phyloP scores from a whole-genome alignment of 1,140 invertebrate species.

The Hyles euphorbiae region DNA sequence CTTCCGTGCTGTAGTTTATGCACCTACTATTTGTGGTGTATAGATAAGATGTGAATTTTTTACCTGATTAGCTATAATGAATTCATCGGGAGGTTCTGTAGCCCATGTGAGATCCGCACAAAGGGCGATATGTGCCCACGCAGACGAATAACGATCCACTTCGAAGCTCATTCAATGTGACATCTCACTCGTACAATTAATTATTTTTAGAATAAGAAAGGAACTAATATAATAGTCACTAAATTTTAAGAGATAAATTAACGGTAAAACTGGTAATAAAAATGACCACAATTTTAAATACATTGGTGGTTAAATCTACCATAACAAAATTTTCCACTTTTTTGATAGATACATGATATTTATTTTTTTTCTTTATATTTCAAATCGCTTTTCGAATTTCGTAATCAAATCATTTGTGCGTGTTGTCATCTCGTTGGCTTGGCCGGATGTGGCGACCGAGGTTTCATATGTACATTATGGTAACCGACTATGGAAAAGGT shows the following conservation, averaged over 20 bases:
- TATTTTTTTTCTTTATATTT: slow-evolving; percentile 63
- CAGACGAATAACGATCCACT: slow-evolving; percentile 64
- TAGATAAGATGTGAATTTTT: background rate
- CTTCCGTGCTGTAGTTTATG: too few relatives aligned
- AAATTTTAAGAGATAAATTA: slow-evolving; percentile 63
- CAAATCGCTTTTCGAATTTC: slow-evolving; percentile 67
- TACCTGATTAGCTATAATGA: slow-evolving; percentile 68
- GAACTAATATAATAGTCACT: slow-evolving; percentile 64
- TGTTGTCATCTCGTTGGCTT: slow-evolving; percentile 61
- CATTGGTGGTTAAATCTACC: slow-evolving; percentile 69
- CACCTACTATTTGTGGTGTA: too few relatives aligned
- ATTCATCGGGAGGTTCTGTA: slow-evolving; percentile 63
- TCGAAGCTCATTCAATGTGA: slow-evolving; percentile 74
- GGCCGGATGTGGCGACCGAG: slow-evolving; percentile 22
- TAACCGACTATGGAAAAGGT: slow-evolving; percentile 3
- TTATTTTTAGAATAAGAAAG: slow-evolving; percentile 59
- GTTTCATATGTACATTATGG: slow-evolving; percentile 13
- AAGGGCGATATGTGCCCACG: slow-evolving; percentile 69
- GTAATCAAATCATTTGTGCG: slow-evolving; percentile 34
- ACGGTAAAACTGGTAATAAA: slow-evolving; percentile 67
- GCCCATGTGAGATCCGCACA: slow-evolving; percentile 71
- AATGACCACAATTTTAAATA: slow-evolving; percentile 70
- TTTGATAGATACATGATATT: slow-evolving; percentile 68
- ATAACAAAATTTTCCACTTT: slow-evolving; percentile 71
- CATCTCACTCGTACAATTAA: slow-evolving; percentile 64